Base-by-base conservation (phyloP, 2,113 vertebrate species). In the Myiozetetes cayanensis region DNA sequence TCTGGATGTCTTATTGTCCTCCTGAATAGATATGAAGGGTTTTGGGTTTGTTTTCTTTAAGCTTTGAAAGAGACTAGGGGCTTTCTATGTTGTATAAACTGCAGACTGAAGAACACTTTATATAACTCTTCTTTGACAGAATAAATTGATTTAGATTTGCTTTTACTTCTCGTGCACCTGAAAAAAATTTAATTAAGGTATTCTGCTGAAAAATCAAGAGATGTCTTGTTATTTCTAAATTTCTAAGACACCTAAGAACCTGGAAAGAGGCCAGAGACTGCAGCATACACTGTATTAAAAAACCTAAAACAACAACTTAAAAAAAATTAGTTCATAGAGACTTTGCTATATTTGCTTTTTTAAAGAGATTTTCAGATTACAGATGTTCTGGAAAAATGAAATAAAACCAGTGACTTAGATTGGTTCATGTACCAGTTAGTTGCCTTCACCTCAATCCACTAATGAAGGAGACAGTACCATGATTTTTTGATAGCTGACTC, bases 301-400 rank as follows among this genome's bases (percentile, higher is more conserved):
- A 8, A 1, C 0, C 2, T 1, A 28, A 62, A 39, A 12, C 10
- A 53, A 3, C 2, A 50, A 35, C 37, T 8, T 3, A 28, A 67
- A 85, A 53, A 35, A 14, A 3, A 28, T 56, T 35, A 58, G 14
- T 74, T 63, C 28, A 44, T 7, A 33, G 14, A 46, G 3, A 19
- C 8, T 74, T 75, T 27, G 6, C 8, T 89, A 13, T 49, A 39
- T n/a, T 58, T 84, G 14, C 2, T 14, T 63, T 67, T 17, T 63
- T 71, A n/a, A 43, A 47, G 22, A 21, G 12, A 93, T 76, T 68
- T 90, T 90, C 58, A 80, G 19, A 76, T 37, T 47, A n/a, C 12
- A 31, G 27, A 14, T 75, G 3, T 68, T 85, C 47, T 65, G n/a
- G 46, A 70, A 77, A 88, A 94, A 46, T 5, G 2, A 93, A 93